Conservation (phyloP, 1,140 invertebrate genomes). For the Halesus radiatus region DNA sequence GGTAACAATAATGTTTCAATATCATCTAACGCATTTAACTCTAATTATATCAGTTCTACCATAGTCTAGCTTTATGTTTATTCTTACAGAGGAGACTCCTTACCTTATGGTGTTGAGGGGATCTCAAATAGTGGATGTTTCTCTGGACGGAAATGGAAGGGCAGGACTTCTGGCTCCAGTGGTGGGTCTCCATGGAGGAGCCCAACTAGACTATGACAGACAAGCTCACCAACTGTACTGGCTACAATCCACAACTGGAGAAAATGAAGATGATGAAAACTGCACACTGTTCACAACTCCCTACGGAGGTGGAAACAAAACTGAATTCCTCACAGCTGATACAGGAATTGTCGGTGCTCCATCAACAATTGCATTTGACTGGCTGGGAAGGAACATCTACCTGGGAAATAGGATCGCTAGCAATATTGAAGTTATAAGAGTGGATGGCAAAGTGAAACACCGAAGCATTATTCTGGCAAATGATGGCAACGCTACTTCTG, state of each 20-base stretch:
- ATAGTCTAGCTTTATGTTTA: constrained; percentile 38
- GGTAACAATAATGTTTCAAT: constrained; percentile 60
- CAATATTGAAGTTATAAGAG: constrained; percentile 92
- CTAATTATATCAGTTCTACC: neutral
- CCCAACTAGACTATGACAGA: constrained; percentile 93
- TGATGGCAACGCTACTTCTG: constrained; percentile 87
- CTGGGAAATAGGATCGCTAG: constrained; percentile 92
- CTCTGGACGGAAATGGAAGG: constrained; percentile 81
- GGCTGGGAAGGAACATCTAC: constrained; percentile 95
- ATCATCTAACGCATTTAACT: neutral
- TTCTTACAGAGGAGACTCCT: constrained; percentile 81
- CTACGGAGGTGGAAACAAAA: constrained; percentile 89
- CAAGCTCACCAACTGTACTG: constrained; percentile 87
- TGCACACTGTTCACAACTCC: constrained; percentile 89
- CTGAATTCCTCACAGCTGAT: constrained; percentile 84
- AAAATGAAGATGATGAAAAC: constrained; percentile 81
- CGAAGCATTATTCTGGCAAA: constrained; percentile 92
- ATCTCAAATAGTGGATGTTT: constrained; percentile 89
- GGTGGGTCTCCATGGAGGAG: constrained; percentile 90
- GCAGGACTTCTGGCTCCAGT: constrained; percentile 88
- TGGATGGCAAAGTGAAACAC: constrained; percentile 87
- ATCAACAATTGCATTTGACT: constrained; percentile 94
- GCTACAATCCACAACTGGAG: constrained; percentile 82
- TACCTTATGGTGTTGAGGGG: constrained; percentile 94
- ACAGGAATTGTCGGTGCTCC: constrained; percentile 91